These are phyloP conservation scores for Slavum lentiscoides DNA, from an alignment of 2,888 invertebrate species.

Conservation along the genomic window DNA sequence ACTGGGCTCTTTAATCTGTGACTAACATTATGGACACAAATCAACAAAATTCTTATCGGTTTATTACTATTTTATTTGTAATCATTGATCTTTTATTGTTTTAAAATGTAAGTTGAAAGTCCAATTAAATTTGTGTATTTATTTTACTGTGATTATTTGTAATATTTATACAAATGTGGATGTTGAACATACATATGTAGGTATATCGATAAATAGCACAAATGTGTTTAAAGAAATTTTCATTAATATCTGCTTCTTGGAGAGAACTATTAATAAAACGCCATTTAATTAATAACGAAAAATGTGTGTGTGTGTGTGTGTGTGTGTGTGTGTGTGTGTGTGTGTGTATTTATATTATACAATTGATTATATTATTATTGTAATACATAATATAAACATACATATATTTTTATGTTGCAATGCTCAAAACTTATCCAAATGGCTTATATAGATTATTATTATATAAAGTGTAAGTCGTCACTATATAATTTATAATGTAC, in stretches of 20 bases:
- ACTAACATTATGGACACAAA: background rate
- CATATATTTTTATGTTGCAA: slow-evolving; percentile 41
- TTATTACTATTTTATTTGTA: slow-evolving; percentile 1
- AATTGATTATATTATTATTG: background rate
- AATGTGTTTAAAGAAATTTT: slow-evolving; percentile 17
- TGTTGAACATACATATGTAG: background rate
- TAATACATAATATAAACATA: slow-evolving; percentile 8
- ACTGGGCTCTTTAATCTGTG: background rate
- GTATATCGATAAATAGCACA: slow-evolving; percentile 32
- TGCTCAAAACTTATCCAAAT: slow-evolving; percentile 38
- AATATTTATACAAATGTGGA: background rate
- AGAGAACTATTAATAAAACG: slow-evolving; percentile 16
- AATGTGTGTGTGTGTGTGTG: background rate
- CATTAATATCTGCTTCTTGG: slow-evolving; percentile 23
- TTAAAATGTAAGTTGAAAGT: slow-evolving; percentile 1
- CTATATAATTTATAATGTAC: slow-evolving; percentile 22
- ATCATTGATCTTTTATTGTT: background rate
- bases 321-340: too few species aligned
- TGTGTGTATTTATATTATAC: background rate
- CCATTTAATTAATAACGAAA: slow-evolving; percentile 8
- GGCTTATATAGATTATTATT: slow-evolving; percentile 31
- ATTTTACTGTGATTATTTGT: slow-evolving; percentile 33
- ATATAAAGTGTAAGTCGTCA: background rate
- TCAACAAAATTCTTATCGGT: background rate
- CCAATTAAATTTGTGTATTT: slow-evolving; percentile 26